These are phyloP conservation scores for Poecile montanus DNA, from an alignment of 2,797 vertebrate species.

Conservation along the genomic window DNA sequence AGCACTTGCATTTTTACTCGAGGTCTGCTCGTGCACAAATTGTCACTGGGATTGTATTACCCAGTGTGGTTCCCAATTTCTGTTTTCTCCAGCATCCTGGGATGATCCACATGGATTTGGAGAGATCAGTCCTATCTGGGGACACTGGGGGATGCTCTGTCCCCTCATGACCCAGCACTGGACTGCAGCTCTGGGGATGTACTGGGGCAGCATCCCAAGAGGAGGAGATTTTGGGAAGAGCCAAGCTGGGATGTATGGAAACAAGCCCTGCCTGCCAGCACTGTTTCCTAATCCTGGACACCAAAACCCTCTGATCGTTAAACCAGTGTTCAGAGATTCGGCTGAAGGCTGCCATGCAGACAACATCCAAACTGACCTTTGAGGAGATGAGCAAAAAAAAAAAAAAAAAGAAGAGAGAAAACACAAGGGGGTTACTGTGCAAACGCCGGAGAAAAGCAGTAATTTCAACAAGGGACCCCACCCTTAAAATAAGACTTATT, in stretches of 20 bases:
- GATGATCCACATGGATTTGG: not conserved
- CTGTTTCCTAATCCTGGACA: slow-evolving; percentile 45
- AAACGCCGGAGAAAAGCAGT: not conserved
- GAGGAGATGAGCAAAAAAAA: not conserved
- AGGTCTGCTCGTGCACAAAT: not conserved
- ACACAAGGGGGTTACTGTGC: slow-evolving; percentile 58
- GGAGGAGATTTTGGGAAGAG: slow-evolving; percentile 10
- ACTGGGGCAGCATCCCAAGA: slow-evolving; percentile 18
- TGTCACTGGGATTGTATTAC: not conserved
- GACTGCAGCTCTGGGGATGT: not conserved
- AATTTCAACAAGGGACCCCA: slow-evolving; percentile 37
- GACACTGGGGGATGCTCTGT: not conserved
- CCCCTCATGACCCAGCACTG: not conserved
- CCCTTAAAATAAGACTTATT: slow-evolving; percentile 43
- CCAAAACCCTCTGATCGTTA: slow-evolving; percentile 23
- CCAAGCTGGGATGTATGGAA: slow-evolving; percentile 14
- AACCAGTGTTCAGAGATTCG: not conserved
- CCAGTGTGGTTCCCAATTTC: not conserved
- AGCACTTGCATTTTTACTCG: not conserved
- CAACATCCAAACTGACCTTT: slow-evolving; percentile 52
- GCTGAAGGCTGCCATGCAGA: slow-evolving; percentile 54
- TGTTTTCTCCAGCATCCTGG: not conserved
- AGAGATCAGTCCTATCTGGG: not conserved
- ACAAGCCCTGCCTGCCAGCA: slow-evolving; percentile 20
- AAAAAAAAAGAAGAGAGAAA: not conserved